phyloP scores from a whole-genome alignment of 2,888 invertebrate species.

The Pimpla rufipes region DNA sequence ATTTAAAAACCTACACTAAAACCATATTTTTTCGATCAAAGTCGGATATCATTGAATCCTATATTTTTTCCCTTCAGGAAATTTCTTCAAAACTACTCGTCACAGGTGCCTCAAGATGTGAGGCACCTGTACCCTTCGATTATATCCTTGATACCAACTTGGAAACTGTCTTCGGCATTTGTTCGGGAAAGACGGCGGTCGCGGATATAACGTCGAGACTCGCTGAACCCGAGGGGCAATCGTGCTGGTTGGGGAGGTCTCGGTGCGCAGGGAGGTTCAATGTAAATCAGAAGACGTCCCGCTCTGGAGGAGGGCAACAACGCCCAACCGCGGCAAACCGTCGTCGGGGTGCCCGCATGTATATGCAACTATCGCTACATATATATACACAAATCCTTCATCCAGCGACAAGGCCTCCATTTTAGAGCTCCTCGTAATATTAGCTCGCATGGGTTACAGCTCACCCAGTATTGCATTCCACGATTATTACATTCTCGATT shows the following conservation, averaged over 20 bases:
- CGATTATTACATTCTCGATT: conserved; percentile 68
- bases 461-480: conserved; percentile 62
- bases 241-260: neutral
- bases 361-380: no score
- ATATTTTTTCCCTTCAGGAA: no score
- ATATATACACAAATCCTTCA: neutral
- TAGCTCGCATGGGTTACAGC: conserved; percentile 45
- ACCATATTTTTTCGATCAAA: no score
- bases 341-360: neutral
- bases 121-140: no score
- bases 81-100: no score
- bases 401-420: conserved; percentile 38
- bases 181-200: neutral
- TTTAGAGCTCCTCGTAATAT: conserved; percentile 63
- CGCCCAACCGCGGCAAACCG: neutral
- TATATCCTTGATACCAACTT: conserved; percentile 23
- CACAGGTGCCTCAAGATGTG: no score
- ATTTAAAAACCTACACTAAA: no score
- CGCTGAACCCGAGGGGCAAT: neutral
- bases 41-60: no score
- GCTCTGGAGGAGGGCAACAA: neutral
- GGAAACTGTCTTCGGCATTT: conserved; percentile 31
- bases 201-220: neutral
- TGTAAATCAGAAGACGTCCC: conserved; percentile 27
- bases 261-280: conserved; percentile 4